Conservation (phyloP, 2,113 vertebrate genomes). For the Struthidea cinerea region DNA sequence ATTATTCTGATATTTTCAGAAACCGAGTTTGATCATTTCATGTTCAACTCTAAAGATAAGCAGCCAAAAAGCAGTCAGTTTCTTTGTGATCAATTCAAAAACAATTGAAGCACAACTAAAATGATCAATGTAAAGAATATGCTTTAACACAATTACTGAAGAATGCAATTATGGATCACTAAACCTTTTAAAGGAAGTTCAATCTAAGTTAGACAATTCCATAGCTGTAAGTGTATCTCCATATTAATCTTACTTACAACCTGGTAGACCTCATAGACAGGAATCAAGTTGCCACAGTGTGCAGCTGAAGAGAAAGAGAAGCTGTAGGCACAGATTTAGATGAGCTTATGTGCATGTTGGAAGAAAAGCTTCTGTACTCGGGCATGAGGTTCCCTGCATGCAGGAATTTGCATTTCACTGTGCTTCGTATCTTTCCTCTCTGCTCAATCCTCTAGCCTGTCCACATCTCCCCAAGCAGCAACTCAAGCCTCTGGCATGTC, state of each 20-base stretch:
- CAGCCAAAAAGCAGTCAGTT: neutral
- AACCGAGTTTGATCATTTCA: neutral
- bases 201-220: neutral
- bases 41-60: neutral
- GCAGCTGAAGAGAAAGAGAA: neutral
- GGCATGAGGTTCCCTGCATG: neutral
- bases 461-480: neutral
- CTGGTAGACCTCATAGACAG: neutral
- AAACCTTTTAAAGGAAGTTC: constrained; percentile 14
- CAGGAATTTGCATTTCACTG: neutral
- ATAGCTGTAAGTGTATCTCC: neutral
- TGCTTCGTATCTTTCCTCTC: neutral
- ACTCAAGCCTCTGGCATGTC: neutral
- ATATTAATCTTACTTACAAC: constrained; percentile 16
- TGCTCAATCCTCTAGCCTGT: neutral
- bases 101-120: constrained; percentile 19
- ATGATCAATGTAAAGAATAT: constrained; percentile 31
- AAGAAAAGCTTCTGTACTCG: neutral
- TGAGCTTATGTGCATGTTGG: neutral
- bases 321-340: neutral
- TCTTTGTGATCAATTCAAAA: constrained; percentile 41
- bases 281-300: neutral
- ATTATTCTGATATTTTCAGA: constrained; percentile 7
- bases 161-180: constrained; percentile 14
- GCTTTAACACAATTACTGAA: constrained; percentile 12